phyloP scores from a whole-genome alignment of 2,888 invertebrate species.

The Sphaeridia pumilis region DNA sequence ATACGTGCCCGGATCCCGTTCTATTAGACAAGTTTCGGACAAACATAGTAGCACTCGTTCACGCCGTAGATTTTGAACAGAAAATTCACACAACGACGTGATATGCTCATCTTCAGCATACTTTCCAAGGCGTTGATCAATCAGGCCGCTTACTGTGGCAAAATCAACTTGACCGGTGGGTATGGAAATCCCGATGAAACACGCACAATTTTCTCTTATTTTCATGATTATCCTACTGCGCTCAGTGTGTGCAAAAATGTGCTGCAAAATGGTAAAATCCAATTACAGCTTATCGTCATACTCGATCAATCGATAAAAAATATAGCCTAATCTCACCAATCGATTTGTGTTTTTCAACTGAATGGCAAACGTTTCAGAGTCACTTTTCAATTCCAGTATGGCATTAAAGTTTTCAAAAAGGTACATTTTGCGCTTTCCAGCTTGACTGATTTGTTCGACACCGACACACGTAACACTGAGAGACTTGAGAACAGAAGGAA shows the following conservation, averaged over 20 bases:
- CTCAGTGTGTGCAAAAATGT: conserved; percentile 75
- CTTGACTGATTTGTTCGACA: conserved; percentile 32
- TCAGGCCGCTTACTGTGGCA: conserved; percentile 75
- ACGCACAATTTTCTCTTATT: conserved; percentile 67
- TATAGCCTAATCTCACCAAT: no score
- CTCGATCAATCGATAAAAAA: no score
- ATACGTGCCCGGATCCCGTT: conserved; percentile 94
- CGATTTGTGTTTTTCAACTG: conserved; percentile 30
- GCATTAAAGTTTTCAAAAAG: conserved; percentile 33
- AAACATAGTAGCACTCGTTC: conserved; percentile 78
- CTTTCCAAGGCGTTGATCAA: conserved; percentile 78
- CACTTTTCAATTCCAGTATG: conserved; percentile 27
- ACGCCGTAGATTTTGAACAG: conserved; percentile 80
- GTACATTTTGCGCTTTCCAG: conserved; percentile 33
- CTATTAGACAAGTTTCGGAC: conserved; percentile 87
- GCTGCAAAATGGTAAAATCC: conserved; percentile 42
- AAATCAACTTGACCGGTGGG: conserved; percentile 64
- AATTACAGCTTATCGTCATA: no score
- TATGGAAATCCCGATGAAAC: conserved; percentile 68
- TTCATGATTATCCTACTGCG: conserved; percentile 77
- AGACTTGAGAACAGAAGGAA: conserved; percentile 25
- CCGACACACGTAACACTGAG: conserved; percentile 31
- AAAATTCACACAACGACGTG: conserved; percentile 93
- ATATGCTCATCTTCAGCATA: conserved; percentile 89
- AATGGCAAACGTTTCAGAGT: conserved; percentile 30